Conservation (phyloP, 2,888 invertebrate genomes). For the Cephalotes varians region DNA sequence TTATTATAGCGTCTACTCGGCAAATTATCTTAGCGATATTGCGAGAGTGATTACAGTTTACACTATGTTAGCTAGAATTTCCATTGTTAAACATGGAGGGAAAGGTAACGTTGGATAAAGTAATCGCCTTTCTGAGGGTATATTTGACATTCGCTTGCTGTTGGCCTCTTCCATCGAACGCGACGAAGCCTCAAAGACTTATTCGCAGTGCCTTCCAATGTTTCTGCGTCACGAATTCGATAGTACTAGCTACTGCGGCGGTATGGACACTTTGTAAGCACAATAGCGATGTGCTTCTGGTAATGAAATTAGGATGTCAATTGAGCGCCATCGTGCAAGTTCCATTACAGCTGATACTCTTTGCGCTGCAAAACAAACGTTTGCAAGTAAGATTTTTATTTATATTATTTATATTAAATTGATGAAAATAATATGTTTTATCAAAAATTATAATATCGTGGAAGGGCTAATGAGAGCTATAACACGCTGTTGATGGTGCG, state of each 20-base stretch:
- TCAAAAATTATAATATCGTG: no score
- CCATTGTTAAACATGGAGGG: neutral
- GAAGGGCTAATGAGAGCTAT: no score
- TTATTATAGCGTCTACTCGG: slow-evolving; percentile 8
- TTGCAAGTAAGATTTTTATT: slow-evolving; percentile 22
- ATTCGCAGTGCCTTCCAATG: neutral
- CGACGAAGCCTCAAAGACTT: neutral
- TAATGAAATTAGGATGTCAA: slow-evolving; percentile 44
- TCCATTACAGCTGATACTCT: slow-evolving; percentile 17
- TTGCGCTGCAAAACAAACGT: slow-evolving; percentile 13
- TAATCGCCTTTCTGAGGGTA: slow-evolving; percentile 7
- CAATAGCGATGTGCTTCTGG: neutral
- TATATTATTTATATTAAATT: neutral
- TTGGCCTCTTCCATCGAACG: slow-evolving; percentile 33
- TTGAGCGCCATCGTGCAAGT: slow-evolving; percentile 15
- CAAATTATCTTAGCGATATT: slow-evolving; percentile 18
- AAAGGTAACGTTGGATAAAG: slow-evolving; percentile 8
- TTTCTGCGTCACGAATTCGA: neutral
- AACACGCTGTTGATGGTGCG: no score
- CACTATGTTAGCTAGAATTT: neutral
- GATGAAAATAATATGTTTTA: no score
- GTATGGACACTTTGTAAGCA: slow-evolving; percentile 2
- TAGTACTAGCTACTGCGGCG: neutral
- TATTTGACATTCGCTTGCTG: slow-evolving; percentile 28
- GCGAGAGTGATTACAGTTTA: neutral